Base-by-base conservation (phyloP, 2,888 invertebrate species). In the Sminthurinus aureus region DNA sequence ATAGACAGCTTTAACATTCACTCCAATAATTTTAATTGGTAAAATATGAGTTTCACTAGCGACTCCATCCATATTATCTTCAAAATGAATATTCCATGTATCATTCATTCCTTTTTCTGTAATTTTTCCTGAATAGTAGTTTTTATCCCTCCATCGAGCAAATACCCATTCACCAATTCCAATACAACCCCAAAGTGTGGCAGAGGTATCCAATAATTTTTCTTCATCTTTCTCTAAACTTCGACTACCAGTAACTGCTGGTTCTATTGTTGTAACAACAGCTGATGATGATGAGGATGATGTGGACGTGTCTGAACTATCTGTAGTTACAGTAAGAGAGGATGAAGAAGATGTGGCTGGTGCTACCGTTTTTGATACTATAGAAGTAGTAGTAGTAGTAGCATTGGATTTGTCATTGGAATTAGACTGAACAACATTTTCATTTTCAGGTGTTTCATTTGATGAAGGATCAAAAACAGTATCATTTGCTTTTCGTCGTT, bases 91-190 rank as follows among this genome's bases (percentile, higher is more conserved):
- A 86, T 92, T 90, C 90, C 93, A 94, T 88, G 93, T 93, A 50
- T 92, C 92, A 83, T 89, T 88, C 79, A 93, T 92, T 0, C 92
- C 91, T 77, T 92, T 92, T 86, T 92, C 92, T 13, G 91, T 89
- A 0, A 94, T 92, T 89, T 90, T 92, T 0, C 93, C 94, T 0
- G 94, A 93, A 87, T 94, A 94, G 87, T 93, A 94, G 85, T 93
- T 92, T 88, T 93, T 93, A 89, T 94, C 94, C 0, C 93, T 92
- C 94, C 94, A 94, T 89, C 93, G 93, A 0, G 94, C 94, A 87
- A 94, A 91, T 0, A 93, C 93, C 2, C 82, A 64, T 64, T 84
- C 85, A 52, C 83, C 83, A 15, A 83, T 79, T 38, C 69, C 83
- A 73, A 83, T 79, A 12, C 52, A 69, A 15, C 83, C 83, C 83